phyloP scores from a whole-genome alignment of 1,140 invertebrate genomes.

The Microplitis mediator region DNA sequence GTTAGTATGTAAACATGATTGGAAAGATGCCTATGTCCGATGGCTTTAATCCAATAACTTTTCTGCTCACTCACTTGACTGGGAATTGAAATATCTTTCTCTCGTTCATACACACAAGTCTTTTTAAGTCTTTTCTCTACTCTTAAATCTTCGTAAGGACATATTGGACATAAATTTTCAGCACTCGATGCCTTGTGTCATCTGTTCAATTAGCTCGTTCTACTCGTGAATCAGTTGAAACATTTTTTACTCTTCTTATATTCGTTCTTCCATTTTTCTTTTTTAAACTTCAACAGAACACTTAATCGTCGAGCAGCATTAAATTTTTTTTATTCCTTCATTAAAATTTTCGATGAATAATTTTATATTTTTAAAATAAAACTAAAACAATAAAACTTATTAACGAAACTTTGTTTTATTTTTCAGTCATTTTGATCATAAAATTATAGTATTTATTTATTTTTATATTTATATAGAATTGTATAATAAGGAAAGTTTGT shows the following conservation, averaged over 20 bases:
- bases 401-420: too few relatives aligned
- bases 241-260: too few relatives aligned
- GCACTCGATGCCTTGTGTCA: neutral
- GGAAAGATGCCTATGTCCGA: neutral
- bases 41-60: conserved; percentile 1
- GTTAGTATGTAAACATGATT: neutral
- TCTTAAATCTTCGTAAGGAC: conserved; percentile 2
- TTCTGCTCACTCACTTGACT: neutral
- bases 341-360: too few relatives aligned
- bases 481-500: neutral
- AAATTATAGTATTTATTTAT: neutral
- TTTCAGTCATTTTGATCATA: too few relatives aligned
- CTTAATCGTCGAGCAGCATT: too few relatives aligned
- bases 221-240: too few relatives aligned
- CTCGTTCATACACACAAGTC: neutral
- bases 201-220: neutral
- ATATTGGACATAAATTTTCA: conserved; percentile 3
- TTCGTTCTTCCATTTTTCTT: too few relatives aligned
- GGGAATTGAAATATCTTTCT: too few relatives aligned
- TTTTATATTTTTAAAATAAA: too few relatives aligned
- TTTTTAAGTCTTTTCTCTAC: neutral
- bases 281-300: too few relatives aligned
- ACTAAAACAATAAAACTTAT: too few relatives aligned
- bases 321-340: too few relatives aligned
- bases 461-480: neutral